Conservation (phyloP, 2,113 vertebrate species). For the Gymnocephalus cernua region DNA sequence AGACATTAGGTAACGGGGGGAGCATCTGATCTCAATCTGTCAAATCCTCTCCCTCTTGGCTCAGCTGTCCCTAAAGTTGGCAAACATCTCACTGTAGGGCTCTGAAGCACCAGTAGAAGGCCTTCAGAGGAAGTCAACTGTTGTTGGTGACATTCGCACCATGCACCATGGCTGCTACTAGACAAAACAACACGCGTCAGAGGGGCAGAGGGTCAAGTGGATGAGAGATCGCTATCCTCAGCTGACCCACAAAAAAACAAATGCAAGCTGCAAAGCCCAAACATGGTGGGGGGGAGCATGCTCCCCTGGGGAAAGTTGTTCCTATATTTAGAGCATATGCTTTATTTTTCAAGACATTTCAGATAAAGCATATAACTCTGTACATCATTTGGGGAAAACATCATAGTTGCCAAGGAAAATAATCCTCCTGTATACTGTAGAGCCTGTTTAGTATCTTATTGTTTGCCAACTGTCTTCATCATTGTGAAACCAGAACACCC, state of each 20-base stretch:
- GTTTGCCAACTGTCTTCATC: no score
- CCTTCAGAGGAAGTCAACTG: conserved; percentile 52
- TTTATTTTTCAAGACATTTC: no score
- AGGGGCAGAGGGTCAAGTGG: conserved; percentile 24
- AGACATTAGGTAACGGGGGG: no score
- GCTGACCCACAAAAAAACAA: conserved; percentile 11
- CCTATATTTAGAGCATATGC: no score
- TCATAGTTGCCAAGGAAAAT: no score
- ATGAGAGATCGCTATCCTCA: conserved; percentile 41
- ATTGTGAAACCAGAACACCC: no score
- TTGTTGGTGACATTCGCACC: conserved; percentile 22
- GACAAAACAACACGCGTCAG: conserved; percentile 44
- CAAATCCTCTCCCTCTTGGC: not conserved
- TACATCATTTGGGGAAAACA: no score
- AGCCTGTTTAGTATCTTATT: no score
- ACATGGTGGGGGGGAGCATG: no score
- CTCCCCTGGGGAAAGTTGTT: no score
- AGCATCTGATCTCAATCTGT: not conserved
- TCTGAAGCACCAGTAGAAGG: conserved; percentile 11
- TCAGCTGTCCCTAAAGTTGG: conserved; percentile 60
- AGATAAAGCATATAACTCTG: no score
- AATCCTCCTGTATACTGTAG: no score
- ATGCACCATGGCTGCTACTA: conserved; percentile 7
- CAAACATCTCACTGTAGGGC: not conserved
- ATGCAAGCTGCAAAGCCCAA: not conserved